Percentiles rank a stretch among this genome's conserved stretches.
Conservation (phyloP, 2,113 vertebrate genomes). For the Rhagologus leucostigma region DNA sequence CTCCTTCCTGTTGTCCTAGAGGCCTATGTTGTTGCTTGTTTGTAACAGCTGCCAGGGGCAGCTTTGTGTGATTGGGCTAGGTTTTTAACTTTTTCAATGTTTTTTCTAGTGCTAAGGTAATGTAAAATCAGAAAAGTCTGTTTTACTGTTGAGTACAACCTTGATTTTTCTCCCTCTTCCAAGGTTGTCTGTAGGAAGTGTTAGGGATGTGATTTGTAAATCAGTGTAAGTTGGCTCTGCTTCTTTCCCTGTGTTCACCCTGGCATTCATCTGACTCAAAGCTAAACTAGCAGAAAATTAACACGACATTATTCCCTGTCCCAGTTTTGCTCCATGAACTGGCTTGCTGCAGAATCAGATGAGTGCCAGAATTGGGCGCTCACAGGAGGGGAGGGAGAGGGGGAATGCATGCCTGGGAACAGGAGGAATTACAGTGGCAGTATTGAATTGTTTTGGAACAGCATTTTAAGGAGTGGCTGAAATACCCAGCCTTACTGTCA, state of each 20-base stretch:
- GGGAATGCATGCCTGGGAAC: background rate
- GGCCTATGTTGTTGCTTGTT: background rate
- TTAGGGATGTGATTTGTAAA: background rate
- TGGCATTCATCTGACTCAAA: background rate
- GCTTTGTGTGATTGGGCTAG: background rate
- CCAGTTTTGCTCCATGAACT: background rate
- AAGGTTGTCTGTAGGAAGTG: background rate
- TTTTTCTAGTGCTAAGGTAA: background rate
- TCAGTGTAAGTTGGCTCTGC: background rate
- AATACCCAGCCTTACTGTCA: background rate
- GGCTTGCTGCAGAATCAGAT: background rate
- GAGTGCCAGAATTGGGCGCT: background rate
- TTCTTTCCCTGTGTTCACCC: background rate
- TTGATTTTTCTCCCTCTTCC: background rate
- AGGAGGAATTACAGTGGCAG: background rate
- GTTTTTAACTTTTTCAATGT: background rate
- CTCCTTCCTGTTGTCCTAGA: background rate
- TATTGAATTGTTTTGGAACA: background rate
- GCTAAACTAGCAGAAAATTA: background rate
- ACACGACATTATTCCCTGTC: background rate
- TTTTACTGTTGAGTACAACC: background rate
- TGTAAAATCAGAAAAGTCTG: background rate
- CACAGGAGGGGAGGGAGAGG: background rate
- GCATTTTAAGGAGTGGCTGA: background rate
- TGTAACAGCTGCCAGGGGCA: background rate